Evolutionary conservation across 2,888 invertebrate genomes (phyloP).

Genomic region (Microplitis manilae): DNA sequence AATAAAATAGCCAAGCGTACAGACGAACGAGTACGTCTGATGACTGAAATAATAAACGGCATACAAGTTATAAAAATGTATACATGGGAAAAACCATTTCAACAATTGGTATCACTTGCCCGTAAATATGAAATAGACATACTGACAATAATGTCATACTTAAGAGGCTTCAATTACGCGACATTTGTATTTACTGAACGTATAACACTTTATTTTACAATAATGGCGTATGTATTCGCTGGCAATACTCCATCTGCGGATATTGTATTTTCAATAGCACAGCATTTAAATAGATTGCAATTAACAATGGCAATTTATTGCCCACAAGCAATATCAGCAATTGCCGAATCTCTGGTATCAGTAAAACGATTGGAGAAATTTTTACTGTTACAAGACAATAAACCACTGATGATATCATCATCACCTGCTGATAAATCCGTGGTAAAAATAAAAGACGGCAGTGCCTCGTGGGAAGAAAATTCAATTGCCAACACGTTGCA

Average conservation of each 20-base stretch:
- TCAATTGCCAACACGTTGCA: constrained; percentile 66
- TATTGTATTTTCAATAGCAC: constrained; percentile 83
- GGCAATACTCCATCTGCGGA: constrained; percentile 75
- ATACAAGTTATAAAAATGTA: constrained; percentile 91
- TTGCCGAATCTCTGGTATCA: constrained; percentile 79
- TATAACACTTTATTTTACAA: constrained; percentile 85
- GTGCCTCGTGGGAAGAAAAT: constrained; percentile 71
- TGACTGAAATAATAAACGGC: constrained; percentile 86
- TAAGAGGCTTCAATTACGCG: constrained; percentile 78
- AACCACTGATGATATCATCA: constrained; percentile 43
- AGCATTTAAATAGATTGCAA: constrained; percentile 84
- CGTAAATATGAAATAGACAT: constrained; percentile 84
- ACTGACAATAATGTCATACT: constrained; percentile 78
- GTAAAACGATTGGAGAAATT: constrained; percentile 77
- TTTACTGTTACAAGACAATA: constrained; percentile 75
- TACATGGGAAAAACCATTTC: constrained; percentile 87
- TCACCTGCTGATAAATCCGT: constrained; percentile 27
- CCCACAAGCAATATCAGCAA: constrained; percentile 76
- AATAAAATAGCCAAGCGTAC: constrained; percentile 73
- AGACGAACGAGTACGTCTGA: constrained; percentile 83
- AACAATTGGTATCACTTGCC: constrained; percentile 77
- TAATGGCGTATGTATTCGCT: constrained; percentile 82
- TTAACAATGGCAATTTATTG: constrained; percentile 79
- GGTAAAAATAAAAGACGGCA: constrained; percentile 68
- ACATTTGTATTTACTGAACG: constrained; percentile 87